Percentiles rank a stretch among this genome's conserved stretches.
These are phyloP conservation scores for Neofelis nebulosa DNA, from an alignment of 2,113 vertebrate species.

Conservation along the genomic window DNA sequence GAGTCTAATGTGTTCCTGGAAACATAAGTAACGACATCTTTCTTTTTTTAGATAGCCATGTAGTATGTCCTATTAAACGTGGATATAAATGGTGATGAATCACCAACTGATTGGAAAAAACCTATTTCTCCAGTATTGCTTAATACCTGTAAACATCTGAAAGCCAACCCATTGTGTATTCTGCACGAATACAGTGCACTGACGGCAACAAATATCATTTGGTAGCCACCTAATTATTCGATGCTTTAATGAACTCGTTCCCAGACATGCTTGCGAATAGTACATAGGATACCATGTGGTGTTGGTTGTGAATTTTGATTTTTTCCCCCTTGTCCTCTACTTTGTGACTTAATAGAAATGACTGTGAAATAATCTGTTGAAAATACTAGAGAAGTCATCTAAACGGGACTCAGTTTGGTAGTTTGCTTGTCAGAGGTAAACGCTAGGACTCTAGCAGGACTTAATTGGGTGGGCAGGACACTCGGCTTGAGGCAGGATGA, in stretches of 20 bases:
- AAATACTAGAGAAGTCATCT: background rate
- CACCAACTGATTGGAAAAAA: fast-evolving
- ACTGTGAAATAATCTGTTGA: background rate
- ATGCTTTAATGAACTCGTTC: background rate
- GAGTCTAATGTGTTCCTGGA: background rate
- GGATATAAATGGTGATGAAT: too few species aligned
- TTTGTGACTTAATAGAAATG: background rate
- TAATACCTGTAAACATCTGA: background rate
- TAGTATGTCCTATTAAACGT: fast-evolving
- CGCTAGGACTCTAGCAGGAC: background rate
- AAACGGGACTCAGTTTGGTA: background rate
- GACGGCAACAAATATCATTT: background rate
- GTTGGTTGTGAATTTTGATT: background rate
- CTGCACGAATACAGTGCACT: background rate
- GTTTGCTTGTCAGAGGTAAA: background rate
- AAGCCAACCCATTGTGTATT: fast-evolving
- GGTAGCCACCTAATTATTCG: background rate
- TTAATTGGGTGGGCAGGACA: fast-evolving
- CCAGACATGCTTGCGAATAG: background rate
- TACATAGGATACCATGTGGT: fast-evolving
- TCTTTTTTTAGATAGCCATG: fast-evolving
- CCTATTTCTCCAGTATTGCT: background rate
- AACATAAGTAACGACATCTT: background rate
- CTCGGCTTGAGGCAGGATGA: fast-evolving
- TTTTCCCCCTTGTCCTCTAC: background rate